Evolutionary conservation across 2,113 vertebrate genomes (phyloP).

Genomic region (Todiramphus chloris): DNA sequence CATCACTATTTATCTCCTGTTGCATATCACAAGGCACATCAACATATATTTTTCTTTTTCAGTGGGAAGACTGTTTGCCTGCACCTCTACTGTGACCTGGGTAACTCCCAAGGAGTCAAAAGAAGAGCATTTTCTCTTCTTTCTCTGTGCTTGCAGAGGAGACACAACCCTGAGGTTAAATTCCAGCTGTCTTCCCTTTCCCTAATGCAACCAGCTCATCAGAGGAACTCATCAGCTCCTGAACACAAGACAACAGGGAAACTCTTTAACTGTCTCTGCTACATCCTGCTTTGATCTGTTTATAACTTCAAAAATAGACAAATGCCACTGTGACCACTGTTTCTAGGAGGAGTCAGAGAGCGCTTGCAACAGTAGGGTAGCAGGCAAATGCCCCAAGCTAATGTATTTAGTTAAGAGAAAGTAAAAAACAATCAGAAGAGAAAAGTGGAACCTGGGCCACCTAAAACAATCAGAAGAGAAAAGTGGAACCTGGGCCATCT

Average conservation of each 20-base stretch:
- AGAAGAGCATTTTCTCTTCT: neutral
- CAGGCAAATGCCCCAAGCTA: neutral
- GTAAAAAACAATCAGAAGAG: neutral
- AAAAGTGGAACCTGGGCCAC: neutral
- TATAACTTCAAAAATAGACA: neutral
- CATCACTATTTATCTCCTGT: neutral
- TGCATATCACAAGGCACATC: neutral
- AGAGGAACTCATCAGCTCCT: neutral
- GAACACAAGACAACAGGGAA: neutral
- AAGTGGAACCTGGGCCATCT: neutral
- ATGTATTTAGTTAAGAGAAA: neutral
- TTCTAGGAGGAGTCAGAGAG: neutral
- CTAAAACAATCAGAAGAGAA: neutral
- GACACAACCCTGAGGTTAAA: neutral
- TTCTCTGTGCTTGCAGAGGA: neutral
- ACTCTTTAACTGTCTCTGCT: constrained; percentile 14
- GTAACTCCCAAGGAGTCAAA: neutral
- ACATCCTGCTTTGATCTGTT: constrained; percentile 29
- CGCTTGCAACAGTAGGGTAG: constrained; percentile 16
- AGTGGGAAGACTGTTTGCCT: neutral
- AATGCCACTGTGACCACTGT: neutral
- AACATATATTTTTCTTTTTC: neutral
- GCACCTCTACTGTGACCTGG: neutral
- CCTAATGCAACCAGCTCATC: neutral
- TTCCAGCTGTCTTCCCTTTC: neutral